Base-by-base conservation (phyloP, 23 tunicate genomes). In the Pegea sp. region DNA sequence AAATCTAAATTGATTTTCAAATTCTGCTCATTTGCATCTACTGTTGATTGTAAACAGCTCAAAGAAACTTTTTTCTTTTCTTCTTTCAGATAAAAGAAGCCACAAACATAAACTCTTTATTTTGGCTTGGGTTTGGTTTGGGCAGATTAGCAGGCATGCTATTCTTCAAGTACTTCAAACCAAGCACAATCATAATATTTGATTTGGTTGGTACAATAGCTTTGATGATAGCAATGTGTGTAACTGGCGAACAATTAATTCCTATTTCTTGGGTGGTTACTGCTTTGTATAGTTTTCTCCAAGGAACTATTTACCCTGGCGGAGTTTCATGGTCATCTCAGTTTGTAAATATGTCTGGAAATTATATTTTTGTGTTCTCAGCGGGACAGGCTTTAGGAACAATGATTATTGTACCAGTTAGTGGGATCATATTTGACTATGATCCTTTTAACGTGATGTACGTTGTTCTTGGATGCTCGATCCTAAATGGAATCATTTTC, bases 281-380 rank as follows among this genome's bases (percentile, higher is more conserved):
- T n/a, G 75, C 76, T 50, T 43, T 76, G 29, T 87, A 77, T 70
- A 67, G 74, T 18, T 76, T 75, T 63, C 67, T 75, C 26, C 87
- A 75, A 56, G 96, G 81, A 3, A 87, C 88, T 2, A 56, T 87
- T 13, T 87, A 87, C 44, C 78, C 88, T 1, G 78, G 67, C 2
- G 96, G 96, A 49, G 88, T 87, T 2, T 75, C 88, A 2, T 87
- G 88, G 87, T 61, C 96, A 18, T 76, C 96, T 6, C 70, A 65
- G 48, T 87, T 64, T 74, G 76, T 80, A 18, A 87, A 87, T 63
- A 76, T 87, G 74, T 87, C 96, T 20, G 96, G 96, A 5, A 81
- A 87, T 26, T 87, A 76, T 56, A 75, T 87, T 53, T 87, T 75
- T 51, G 76, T 87, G 0, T 87, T 87, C 42, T 75, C 88, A 26